Percentiles rank a stretch among this genome's conserved stretches.
Conservation (phyloP, 2,113 vertebrate genomes). For the Climacteris rufus region DNA sequence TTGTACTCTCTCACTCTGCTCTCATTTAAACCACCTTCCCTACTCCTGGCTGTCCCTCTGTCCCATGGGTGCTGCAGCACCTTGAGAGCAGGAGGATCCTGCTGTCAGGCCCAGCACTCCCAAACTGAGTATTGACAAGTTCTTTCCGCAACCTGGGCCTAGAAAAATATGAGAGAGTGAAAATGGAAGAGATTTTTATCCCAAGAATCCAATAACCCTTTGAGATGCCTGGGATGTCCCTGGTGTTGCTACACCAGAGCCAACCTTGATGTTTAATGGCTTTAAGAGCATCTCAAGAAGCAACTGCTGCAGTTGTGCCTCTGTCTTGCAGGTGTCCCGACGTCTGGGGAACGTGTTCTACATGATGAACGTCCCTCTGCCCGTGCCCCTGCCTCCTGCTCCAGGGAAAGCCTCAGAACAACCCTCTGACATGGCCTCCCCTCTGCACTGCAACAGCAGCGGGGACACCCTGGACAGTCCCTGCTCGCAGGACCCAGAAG, state of each 20-base stretch:
- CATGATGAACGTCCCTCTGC: slow-evolving; percentile 81
- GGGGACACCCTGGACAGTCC: slow-evolving; percentile 77
- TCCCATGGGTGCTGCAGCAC: not conserved
- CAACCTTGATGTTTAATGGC: not conserved
- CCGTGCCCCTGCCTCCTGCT: slow-evolving; percentile 50
- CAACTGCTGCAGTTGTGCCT: slow-evolving; percentile 17
- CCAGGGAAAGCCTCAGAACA: slow-evolving; percentile 76
- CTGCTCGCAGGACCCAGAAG: slow-evolving; percentile 74
- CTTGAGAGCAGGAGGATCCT: not conserved
- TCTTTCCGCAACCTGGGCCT: not conserved
- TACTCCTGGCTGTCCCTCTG: not conserved
- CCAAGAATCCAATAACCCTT: not conserved
- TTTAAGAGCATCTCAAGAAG: not conserved
- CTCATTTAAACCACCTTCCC: not conserved
- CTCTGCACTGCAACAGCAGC: slow-evolving; percentile 78
- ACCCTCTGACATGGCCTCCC: slow-evolving; percentile 75
- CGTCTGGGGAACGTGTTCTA: slow-evolving; percentile 82
- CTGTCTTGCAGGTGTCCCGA: slow-evolving; percentile 82
- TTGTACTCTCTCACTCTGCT: not conserved
- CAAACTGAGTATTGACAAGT: not conserved
- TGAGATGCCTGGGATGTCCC: not conserved
- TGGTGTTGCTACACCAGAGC: not conserved
- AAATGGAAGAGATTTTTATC: not conserved
- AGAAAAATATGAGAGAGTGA: not conserved
- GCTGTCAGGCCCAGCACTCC: not conserved